A percentile compares a stretch with the other conserved stretches of the same genome.
phyloP scores from a whole-genome alignment of 2,888 invertebrate genomes.

The Nephrotoma appendiculata region DNA sequence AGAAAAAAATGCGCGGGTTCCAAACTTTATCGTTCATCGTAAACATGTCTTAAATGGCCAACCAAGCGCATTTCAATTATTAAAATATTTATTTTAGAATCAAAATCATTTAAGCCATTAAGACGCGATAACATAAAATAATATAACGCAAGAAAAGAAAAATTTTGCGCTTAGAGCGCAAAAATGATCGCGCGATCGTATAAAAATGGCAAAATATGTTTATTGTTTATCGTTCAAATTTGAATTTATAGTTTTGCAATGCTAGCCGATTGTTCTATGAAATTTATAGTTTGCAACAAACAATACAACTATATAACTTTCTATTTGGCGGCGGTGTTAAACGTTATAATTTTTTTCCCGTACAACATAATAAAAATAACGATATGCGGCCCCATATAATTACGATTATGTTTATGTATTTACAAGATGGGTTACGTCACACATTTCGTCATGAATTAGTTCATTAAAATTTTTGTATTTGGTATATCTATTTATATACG shows the following conservation, averaged over 20 bases:
- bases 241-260: not conserved
- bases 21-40: not conserved
- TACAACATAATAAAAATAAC: not conserved
- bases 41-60: too few relatives aligned
- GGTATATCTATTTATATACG: not conserved
- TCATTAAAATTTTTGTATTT: not conserved
- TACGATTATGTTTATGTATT: not conserved
- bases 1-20: not conserved
- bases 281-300: not conserved
- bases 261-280: not conserved
- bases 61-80: too few relatives aligned
- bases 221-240: not conserved
- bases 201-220: not conserved
- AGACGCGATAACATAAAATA: not conserved
- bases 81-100: not conserved
- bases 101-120: not conserved
- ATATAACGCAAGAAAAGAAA: not conserved
- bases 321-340: not conserved
- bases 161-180: not conserved
- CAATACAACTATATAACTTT: not conserved
- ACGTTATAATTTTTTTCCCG: not conserved
- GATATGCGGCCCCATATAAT: not conserved
- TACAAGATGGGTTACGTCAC: not conserved
- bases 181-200: not conserved
- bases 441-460: not conserved